Conservation (phyloP, 2,113 vertebrate species). For the Lamprotornis superbus region DNA sequence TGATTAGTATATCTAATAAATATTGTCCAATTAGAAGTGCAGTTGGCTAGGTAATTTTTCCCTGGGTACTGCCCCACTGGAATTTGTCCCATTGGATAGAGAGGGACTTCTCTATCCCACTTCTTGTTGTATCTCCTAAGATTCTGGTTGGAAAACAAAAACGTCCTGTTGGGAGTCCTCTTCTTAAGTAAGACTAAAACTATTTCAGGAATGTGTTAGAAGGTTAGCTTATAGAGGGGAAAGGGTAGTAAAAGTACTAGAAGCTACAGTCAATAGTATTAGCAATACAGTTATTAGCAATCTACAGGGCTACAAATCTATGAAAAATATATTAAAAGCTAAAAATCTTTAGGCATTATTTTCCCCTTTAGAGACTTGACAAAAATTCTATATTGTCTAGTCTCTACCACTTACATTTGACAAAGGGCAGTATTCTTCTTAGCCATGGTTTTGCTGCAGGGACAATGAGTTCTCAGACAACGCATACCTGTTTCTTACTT, state of each 20-base stretch:
- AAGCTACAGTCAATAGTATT: not conserved
- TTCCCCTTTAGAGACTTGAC: not conserved
- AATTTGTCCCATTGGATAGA: not conserved
- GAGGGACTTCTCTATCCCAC: not conserved
- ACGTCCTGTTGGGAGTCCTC: not conserved
- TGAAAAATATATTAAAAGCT: not conserved
- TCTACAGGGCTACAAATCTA: not conserved
- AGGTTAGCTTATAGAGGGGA: not conserved
- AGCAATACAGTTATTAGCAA: not conserved
- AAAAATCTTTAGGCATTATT: not conserved
- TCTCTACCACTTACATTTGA: not conserved
- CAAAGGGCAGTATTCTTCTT: not conserved
- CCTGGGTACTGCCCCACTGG: not conserved
- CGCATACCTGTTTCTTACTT: not conserved
- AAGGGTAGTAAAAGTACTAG: not conserved
- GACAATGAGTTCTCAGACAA: not conserved
- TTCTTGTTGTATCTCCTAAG: not conserved
- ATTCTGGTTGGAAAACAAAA: not conserved
- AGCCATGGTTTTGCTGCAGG: not conserved
- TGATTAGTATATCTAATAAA: not conserved
- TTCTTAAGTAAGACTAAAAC: not conserved
- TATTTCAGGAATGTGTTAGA: not conserved
- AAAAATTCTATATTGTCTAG: not conserved
- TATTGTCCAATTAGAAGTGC: not conserved
- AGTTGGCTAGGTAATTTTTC: not conserved